Evolutionary conservation across 2,797 vertebrate species (phyloP), one percentile per base, ranked within the genome.

Genomic region (Champsocephalus esox): DNA sequence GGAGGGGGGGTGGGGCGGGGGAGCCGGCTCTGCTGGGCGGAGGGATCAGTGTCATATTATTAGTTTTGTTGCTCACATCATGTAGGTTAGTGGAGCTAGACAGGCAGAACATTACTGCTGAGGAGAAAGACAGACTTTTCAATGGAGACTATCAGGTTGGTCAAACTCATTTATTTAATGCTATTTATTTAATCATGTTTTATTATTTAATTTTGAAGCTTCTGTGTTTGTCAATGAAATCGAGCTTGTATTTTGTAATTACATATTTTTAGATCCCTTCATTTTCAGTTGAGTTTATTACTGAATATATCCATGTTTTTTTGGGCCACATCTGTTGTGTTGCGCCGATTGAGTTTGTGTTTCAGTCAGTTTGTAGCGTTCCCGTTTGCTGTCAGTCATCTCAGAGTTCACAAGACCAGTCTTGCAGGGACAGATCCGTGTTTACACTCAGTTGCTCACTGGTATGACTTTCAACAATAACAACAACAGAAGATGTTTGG

Each of bases 401-500:
- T 75, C 84, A 45, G 75, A 87, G 91, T 93, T 92, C 90, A 91
- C 89, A 92, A 86, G 92, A 92, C 89, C 87, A 90, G 89, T 93
- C 91, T 92, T 94, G 92, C 92, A 88, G 89, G 93, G 94, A 89
- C 89, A 84, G 87, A 86, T 89, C 79, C 79, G 90, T 95, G 94
- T 95, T 95, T 94, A 95, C 94, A 95, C 90, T 93, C 88, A 70
- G 87, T 92, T 91, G 88, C 93, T 96, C 95, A 91, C 84, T 92
- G 90, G 92, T 93, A 92, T 92, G 94, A 97, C 94, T 96, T 94
- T 94, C 95, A 96, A 97, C 96, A 96, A 98, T 96, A 98, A 97
- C 96, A 98, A 98, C 94, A 98, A 97, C 96, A 98, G 96, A 96
- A 97, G 92, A 92, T 96, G 96, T 96, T 96, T 97, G 97, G 96